Conservation (phyloP, 2,113 vertebrate species). For the mouse (Mus musculus) region GRCm39 chr2:26810001-26810500, state of each 20-base stretch:
- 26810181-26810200: constrained; percentile 80
- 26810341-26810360: background rate
- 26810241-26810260: background rate
- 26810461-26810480: background rate
- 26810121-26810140: constrained; percentile 90
- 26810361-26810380: background rate
- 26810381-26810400: background rate
- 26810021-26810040: background rate
- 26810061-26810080: constrained; percentile 87
- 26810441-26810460: background rate
- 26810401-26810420: background rate
- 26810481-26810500: background rate
- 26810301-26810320: background rate
- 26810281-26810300: background rate
- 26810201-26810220: background rate
- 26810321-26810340: background rate
- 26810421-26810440: background rate
- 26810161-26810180: constrained; percentile 85
- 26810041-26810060: constrained; percentile 82
- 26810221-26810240: background rate
- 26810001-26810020: background rate
- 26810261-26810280: background rate
- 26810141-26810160: constrained; percentile 84
- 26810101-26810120: constrained; percentile 89
- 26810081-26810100: constrained; percentile 88